Percentiles rank a stretch among this genome's conserved stretches.
Conservation (phyloP, 2,888 invertebrate genomes). For the Artemia sinica region DNA sequence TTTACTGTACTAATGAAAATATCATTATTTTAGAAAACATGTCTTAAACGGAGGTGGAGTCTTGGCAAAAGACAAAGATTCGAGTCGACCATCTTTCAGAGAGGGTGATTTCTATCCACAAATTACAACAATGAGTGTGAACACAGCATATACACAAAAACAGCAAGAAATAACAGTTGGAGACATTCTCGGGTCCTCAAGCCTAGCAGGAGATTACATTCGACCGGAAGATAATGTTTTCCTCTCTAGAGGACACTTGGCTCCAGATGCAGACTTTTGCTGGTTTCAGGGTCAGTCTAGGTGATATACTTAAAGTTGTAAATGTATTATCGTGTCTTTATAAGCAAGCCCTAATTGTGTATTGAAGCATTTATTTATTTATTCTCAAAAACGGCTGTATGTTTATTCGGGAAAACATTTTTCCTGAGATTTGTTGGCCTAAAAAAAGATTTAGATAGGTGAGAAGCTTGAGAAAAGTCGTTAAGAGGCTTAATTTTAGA, state of each 20-base stretch:
- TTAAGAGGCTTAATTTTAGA: no score
- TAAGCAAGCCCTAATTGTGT: no score
- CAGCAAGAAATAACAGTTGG: slow-evolving; percentile 27
- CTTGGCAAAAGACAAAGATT: slow-evolving; percentile 34
- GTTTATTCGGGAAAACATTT: no score
- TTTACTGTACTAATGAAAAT: no score
- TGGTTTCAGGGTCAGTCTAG: background rate
- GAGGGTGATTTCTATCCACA: slow-evolving; percentile 36
- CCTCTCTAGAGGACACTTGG: slow-evolving; percentile 26
- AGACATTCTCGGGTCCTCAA: slow-evolving; percentile 26
- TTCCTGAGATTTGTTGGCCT: no score
- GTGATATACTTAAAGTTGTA: no score
- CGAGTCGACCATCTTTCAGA: slow-evolving; percentile 36
- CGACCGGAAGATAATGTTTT: slow-evolving; percentile 22
- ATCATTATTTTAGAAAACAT: slow-evolving; percentile 24
- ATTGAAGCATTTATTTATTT: no score
- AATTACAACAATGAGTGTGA: slow-evolving; percentile 19
- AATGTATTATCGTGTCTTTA: no score
- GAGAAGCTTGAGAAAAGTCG: no score
- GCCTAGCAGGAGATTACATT: slow-evolving; percentile 28
- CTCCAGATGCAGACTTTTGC: slow-evolving; percentile 24
- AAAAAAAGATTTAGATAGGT: no score
- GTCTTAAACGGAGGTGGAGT: slow-evolving; percentile 36
- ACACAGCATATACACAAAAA: slow-evolving; percentile 23
- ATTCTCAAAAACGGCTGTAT: no score